These are phyloP conservation scores for Bombus pyrosoma DNA, from an alignment of 1,140 invertebrate species.

Conservation along the genomic window DNA sequence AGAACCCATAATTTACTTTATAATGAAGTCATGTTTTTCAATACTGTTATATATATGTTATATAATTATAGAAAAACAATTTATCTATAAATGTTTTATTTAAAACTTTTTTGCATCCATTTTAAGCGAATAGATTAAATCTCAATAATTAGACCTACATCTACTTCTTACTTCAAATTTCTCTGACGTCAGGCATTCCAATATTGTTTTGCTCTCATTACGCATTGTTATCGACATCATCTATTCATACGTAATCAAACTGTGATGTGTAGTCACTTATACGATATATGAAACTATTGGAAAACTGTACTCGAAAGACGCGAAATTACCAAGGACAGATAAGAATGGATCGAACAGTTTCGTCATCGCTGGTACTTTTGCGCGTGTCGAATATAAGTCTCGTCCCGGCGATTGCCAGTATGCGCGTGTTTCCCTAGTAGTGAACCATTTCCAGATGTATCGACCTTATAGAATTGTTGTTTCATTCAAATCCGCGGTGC, in stretches of 20 bases:
- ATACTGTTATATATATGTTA: background rate
- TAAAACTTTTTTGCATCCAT: background rate
- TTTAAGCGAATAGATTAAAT: background rate
- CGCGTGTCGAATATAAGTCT: constrained; percentile 50
- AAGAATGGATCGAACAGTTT: constrained; percentile 78
- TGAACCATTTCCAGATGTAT: constrained; percentile 54
- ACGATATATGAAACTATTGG: constrained; percentile 33
- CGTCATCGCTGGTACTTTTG: constrained; percentile 64
- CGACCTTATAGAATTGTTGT: background rate
- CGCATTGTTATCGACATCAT: background rate
- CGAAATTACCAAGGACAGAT: constrained; percentile 75
- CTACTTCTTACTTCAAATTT: constrained; percentile 2
- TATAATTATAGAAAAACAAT: constrained; percentile 15
- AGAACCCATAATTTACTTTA: constrained; percentile 25
- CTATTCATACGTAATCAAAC: background rate
- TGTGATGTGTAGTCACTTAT: constrained; percentile 3
- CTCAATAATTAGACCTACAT: background rate
- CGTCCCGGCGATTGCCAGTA: constrained; percentile 54
- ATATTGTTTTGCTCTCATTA: background rate
- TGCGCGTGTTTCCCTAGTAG: constrained; percentile 58
- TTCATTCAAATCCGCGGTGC: constrained; percentile 34
- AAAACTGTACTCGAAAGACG: constrained; percentile 41
- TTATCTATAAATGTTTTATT: background rate
- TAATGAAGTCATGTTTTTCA: background rate
- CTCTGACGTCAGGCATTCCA: constrained; percentile 12